Evolutionary conservation across 1,140 invertebrate species (phyloP).

Genomic region (Vanessa atalanta): DNA sequence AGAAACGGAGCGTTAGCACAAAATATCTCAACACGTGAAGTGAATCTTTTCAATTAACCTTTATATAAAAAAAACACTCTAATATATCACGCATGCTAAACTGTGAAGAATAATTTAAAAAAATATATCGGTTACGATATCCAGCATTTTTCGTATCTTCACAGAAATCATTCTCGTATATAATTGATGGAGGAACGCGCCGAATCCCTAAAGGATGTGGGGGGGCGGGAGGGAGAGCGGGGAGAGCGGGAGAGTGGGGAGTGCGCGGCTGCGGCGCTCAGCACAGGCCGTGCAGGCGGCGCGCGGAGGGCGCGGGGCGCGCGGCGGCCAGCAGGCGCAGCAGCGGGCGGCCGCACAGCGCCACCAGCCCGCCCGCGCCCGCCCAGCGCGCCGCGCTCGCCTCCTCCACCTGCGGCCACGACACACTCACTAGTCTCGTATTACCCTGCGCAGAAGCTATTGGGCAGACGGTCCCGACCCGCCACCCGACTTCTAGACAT

Average conservation of each 20-base stretch:
- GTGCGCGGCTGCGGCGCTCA: slow-evolving; percentile 37
- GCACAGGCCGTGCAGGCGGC: slow-evolving; percentile 68
- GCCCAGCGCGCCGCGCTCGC: slow-evolving; percentile 62
- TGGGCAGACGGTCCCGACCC: not conserved
- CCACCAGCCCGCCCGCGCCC: slow-evolving; percentile 57
- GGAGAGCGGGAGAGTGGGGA: no score
- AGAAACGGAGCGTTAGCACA: not conserved
- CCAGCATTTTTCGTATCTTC: not conserved
- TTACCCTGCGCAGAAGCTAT: not conserved
- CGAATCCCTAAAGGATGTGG: not conserved
- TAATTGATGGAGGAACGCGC: not conserved
- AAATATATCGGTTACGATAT: no score
- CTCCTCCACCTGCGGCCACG: slow-evolving; percentile 49
- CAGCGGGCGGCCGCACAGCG: slow-evolving; percentile 65
- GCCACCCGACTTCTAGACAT: not conserved
- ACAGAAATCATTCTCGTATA: not conserved
- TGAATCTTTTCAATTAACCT: no score
- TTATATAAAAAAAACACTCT: no score
- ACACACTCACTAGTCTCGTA: not conserved
- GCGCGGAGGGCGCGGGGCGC: slow-evolving; percentile 54
- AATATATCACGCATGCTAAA: no score
- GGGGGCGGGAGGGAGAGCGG: no score
- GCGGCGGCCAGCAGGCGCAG: slow-evolving; percentile 63
- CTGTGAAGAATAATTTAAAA: no score
- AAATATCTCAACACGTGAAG: not conserved